Evolutionary conservation across 2,113 vertebrate genomes (phyloP).

Genomic region (Tautogolabrus adspersus): DNA sequence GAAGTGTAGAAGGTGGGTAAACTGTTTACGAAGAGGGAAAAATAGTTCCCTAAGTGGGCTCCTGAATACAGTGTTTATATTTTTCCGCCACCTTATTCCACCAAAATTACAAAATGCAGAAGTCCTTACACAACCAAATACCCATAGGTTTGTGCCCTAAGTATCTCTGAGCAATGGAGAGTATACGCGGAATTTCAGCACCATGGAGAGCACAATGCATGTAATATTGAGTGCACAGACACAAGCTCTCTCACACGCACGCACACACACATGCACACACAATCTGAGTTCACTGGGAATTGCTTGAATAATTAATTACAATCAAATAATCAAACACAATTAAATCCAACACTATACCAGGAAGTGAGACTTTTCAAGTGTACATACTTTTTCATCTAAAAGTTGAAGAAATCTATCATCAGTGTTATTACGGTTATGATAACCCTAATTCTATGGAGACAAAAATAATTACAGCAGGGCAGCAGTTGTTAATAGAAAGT

Average conservation of each 20-base stretch:
- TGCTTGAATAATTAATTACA: not conserved
- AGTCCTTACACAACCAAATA: not conserved
- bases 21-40: slow-evolving; percentile 10
- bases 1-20: not conserved
- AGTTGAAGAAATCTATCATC: not conserved
- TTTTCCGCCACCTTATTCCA: not conserved
- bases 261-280: slow-evolving; percentile 4
- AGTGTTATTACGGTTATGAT: not conserved
- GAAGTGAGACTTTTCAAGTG: too few relatives aligned
- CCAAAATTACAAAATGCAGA: not conserved
- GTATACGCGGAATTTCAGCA: slow-evolving; percentile 50
- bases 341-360: too few relatives aligned
- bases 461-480: not conserved
- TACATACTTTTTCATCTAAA: not conserved
- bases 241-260: not conserved
- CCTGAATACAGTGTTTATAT: not conserved
- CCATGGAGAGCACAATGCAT: slow-evolving; percentile 54
- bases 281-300: not conserved
- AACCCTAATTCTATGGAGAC: not conserved
- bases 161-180: too few relatives aligned
- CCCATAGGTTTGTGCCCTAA: not conserved
- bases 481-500: slow-evolving; percentile 26
- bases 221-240: not conserved
- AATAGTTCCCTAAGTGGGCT: not conserved
- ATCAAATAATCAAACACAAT: too few relatives aligned